Evolutionary conservation across 2,888 invertebrate species (phyloP).

Genomic region (Caenorhabditis becei): DNA sequence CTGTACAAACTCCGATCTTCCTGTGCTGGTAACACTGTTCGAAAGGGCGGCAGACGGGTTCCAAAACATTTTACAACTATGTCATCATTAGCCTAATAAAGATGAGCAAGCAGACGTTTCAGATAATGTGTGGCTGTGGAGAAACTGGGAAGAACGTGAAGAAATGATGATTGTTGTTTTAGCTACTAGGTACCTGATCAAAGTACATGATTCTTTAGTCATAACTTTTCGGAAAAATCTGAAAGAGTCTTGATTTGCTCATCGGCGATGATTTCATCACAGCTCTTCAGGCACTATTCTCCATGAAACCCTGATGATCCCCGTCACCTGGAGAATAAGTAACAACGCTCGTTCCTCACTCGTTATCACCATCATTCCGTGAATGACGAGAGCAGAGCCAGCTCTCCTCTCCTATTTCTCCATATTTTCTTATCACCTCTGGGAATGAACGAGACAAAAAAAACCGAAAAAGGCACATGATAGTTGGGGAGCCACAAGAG

Average conservation of each 20-base stretch:
- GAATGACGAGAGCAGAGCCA: slow-evolving; percentile 52
- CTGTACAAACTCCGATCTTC: slow-evolving; percentile 6
- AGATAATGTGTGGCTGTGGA: too few species aligned
- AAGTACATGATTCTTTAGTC: too few species aligned
- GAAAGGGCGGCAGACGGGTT: too few species aligned
- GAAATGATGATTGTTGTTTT: not conserved
- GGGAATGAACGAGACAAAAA: slow-evolving; percentile 22
- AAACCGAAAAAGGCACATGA: slow-evolving; percentile 33
- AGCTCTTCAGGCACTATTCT: not conserved
- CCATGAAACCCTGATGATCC: not conserved
- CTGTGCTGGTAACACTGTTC: not conserved
- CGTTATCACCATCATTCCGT: slow-evolving; percentile 50
- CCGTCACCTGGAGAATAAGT: not conserved
- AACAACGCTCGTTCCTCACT: slow-evolving; percentile 15
- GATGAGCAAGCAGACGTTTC: too few species aligned
- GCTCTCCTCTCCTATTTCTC: slow-evolving; percentile 18
- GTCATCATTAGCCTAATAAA: too few species aligned
- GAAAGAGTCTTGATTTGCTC: too few species aligned
- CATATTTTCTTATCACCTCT: slow-evolving; percentile 38
- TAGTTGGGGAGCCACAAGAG: slow-evolving; percentile 19
- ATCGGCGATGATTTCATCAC: not conserved
- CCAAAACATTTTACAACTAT: too few species aligned
- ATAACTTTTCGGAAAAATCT: too few species aligned
- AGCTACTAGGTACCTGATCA: too few species aligned
- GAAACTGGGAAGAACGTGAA: too few species aligned